Evolutionary conservation across 2,113 vertebrate genomes (phyloP).

Genomic region (Pygoscelis adeliae): DNA sequence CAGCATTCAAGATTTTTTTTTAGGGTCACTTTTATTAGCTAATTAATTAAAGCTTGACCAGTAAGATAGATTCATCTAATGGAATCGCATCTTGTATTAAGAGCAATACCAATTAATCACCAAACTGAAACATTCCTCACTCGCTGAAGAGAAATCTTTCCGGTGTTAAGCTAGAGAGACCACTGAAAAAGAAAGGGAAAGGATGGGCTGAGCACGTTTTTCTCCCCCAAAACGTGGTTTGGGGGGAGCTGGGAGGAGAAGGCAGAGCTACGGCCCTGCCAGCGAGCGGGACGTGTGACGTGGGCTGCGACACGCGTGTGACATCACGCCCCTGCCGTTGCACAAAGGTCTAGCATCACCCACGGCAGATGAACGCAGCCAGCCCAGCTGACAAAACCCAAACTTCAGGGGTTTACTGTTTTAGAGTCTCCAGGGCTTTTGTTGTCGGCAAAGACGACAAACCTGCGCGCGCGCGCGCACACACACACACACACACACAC

Average conservation of each 20-base stretch:
- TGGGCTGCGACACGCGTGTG: fast-evolving
- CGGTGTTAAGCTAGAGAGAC: not conserved
- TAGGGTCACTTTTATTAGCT: constrained; percentile 56
- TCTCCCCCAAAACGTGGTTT: not conserved
- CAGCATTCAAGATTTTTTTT: not conserved
- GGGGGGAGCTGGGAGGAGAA: not conserved
- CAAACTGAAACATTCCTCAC: constrained; percentile 26
- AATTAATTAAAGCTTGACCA: constrained; percentile 72
- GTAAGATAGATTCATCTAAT: constrained; percentile 62
- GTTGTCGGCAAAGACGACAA: no score
- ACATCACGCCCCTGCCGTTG: not conserved
- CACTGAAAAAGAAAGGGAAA: not conserved
- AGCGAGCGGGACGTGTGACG: fast-evolving
- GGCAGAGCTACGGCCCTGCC: not conserved
- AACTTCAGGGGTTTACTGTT: not conserved
- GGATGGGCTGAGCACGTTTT: not conserved
- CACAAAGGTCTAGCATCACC: not conserved
- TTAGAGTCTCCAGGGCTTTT: not conserved
- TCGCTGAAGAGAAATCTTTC: not conserved
- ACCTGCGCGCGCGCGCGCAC: no score
- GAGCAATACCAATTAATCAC: constrained; percentile 72
- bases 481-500: fast-evolving
- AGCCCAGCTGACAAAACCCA: not conserved
- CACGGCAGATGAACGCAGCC: fast-evolving
- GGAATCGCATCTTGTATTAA: constrained; percentile 60